Evolutionary conservation across 2,888 invertebrate species (phyloP), one percentile per base, ranked within the genome.

Genomic region (Andrena minutula): DNA sequence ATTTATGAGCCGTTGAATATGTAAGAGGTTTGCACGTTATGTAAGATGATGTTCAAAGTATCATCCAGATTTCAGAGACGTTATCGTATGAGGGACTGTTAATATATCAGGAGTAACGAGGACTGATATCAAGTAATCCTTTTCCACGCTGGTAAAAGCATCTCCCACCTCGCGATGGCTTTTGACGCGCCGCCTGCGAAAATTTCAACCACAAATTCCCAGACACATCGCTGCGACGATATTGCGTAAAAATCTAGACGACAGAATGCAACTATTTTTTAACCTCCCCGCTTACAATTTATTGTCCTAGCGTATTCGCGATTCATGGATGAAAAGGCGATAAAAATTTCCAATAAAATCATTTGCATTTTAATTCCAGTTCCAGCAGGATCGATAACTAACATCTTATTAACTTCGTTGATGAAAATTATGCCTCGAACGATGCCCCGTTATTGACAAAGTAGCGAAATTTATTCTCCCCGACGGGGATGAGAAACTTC

Each of bases 1-100:
- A 71, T 79, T 83, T 83, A 76, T 68, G 74, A 79, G 70, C 49
- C 71, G 84, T 71, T 83, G 75, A 79, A 84, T 84, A 84, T 64
- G 71, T 71, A 71, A 74, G 66, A 64, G 73, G 63, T 66, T 79
- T 74, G 74, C 61, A 51, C 26, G 56, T 82, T 78, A 63, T 56
- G 66, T 65, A 74, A 71, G 63, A 35, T 68, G 53, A 63, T 65
- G 78, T 79, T 85, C 78, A 64, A 74, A 75, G 70, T 82, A 76
- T 76, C 76, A 72, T 68, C n/a, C 64, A 58, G 75, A 71, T 82
- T 79, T 82, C 79, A 84, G 79, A 82, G 74, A 74, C 58, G 49
- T 60, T 75, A 61, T 41, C 20, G 61, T 65, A 30, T 73, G 75
- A 26, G 51, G 51, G 26, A 23, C 53, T 35, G 30, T 84, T 69